Evolutionary conservation across 2,888 invertebrate species (phyloP).

Genomic region (Macrophya annulata): DNA sequence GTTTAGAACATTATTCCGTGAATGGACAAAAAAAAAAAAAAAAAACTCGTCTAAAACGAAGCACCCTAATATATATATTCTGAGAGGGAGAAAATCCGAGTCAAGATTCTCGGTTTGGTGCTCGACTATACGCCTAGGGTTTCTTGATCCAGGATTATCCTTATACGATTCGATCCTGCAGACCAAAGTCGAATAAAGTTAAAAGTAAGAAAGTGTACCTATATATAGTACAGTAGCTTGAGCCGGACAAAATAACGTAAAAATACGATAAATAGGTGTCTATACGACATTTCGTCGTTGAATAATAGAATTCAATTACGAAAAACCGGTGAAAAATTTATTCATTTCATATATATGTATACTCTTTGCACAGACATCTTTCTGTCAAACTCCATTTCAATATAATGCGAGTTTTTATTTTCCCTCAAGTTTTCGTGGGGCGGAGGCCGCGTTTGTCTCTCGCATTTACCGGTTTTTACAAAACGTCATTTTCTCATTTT

Average conservation of each 20-base stretch:
- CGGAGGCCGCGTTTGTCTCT: too few relatives aligned
- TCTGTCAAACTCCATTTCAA: not conserved
- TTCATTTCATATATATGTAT: not conserved
- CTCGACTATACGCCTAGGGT: not conserved
- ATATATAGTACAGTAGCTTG: not conserved
- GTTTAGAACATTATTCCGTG: too few relatives aligned
- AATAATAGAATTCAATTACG: conserved; percentile 43
- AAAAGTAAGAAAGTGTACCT: conserved; percentile 41
- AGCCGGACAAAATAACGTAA: conserved; percentile 13
- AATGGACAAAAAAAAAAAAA: too few relatives aligned
- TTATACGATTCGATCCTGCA: conserved; percentile 28
- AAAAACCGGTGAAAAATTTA: conserved; percentile 6
- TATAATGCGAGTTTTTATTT: not conserved
- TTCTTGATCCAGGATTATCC: conserved; percentile 53
- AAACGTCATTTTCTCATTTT: not conserved
- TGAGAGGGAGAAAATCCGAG: not conserved
- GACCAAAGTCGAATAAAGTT: conserved; percentile 29
- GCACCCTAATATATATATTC: too few relatives aligned
- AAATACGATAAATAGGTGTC: conserved; percentile 22
- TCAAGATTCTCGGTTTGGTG: not conserved
- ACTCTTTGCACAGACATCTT: not conserved
- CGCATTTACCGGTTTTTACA: not conserved
- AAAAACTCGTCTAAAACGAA: too few relatives aligned
- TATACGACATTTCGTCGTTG: not conserved
- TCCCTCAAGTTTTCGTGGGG: not conserved